Evolutionary conservation across 2,797 vertebrate species (phyloP), one percentile per base, ranked within the genome.

Genomic region (Centropyge bicolor): DNA sequence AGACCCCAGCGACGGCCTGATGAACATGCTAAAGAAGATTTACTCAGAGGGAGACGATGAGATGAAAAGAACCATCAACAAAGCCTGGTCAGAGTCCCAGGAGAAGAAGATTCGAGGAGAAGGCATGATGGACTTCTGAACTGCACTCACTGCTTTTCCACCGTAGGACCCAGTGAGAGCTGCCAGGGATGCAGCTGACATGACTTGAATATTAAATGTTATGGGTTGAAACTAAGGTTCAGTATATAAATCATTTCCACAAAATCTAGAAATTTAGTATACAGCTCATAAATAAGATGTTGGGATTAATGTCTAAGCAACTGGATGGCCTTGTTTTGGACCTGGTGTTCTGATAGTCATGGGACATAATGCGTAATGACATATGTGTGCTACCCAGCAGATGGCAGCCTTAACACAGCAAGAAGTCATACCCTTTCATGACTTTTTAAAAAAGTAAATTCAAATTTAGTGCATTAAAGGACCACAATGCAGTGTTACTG

Each of bases 51-150:
- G 98, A 62, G 97, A 99, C 6, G 98, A 99, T n/a, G 98, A 99
- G 41, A 99, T 99, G 97, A 99, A 98, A 86, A 96, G 98, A 89
- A 98, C 97, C 61, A 97, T 99, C 94, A 99, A 98, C 93, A 99
- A 99, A 94, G 98, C 97, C 49, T 99, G 98, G 98, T 93, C 96
- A 13, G 98, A 99, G 91, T 99, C 98, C 52, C 96, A 98, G 89
- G 98, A 99, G 82, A 99, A 99, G 93, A 98, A 98, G 91, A 86
- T 93, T 52, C 96, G 93, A 95, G 96, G 95, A 68, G 97, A 97
- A 22, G 97, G 96, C 31, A 95, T 95, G 88, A 94, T 96, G 92
- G 96, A 97, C 90, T 90, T 98, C 31, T 98, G 88, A 97, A 88
- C 36, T 75, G 16, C 35, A 7, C 13, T 24, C 57, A 2, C 59